A percentile compares a stretch with the other conserved stretches of the same genome.
phyloP scores from a whole-genome alignment of 2,797 vertebrate species.

The Hypotaenidia philippensis region DNA sequence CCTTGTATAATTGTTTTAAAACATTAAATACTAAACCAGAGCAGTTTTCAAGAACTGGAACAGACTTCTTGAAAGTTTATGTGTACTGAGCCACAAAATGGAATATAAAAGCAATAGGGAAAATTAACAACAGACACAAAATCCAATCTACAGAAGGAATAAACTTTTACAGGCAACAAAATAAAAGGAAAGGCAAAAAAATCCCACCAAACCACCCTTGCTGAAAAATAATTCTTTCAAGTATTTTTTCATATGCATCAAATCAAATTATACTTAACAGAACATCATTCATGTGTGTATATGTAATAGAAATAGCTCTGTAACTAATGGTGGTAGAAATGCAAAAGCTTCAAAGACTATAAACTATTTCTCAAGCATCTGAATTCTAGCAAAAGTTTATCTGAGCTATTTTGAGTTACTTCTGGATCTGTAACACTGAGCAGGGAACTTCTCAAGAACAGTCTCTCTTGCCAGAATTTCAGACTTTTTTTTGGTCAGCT shows the following conservation, averaged over 20 bases:
- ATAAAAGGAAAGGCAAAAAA: not conserved
- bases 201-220: not conserved
- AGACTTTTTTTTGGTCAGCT: not conserved
- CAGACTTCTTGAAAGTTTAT: not conserved
- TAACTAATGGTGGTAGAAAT: not conserved
- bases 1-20: not conserved
- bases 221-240: constrained; percentile 12
- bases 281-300: constrained; percentile 5
- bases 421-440: not conserved
- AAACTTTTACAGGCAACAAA: not conserved
- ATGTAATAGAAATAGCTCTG: not conserved
- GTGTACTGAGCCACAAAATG: not conserved
- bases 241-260: constrained; percentile 15
- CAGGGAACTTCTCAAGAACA: not conserved
- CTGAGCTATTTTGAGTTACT: not conserved
- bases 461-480: not conserved
- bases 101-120: constrained; percentile 16
- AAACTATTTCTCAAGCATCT: not conserved
- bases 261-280: constrained; percentile 10
- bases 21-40: not conserved
- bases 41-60: not conserved
- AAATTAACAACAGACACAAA: constrained; percentile 42
- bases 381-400: not conserved
- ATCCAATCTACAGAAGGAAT: not conserved
- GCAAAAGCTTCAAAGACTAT: constrained; percentile 8